Evolutionary conservation across 2,888 invertebrate species (phyloP), one percentile per base, ranked within the genome.

Genomic region (Boloria selene): DNA sequence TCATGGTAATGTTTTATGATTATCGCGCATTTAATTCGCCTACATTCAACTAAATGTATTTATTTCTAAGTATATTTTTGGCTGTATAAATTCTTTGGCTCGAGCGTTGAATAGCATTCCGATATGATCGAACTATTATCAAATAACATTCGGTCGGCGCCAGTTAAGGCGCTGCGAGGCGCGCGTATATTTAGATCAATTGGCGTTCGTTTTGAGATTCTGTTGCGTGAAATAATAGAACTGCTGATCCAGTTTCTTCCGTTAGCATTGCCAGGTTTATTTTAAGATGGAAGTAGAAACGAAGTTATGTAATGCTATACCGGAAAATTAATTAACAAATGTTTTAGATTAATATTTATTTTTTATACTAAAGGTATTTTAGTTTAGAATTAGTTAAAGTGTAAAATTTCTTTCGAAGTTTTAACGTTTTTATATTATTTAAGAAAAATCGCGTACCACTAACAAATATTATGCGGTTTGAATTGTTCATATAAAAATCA

Each of bases 171-270:
- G 50, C 47, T 50, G 52, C 51, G 16, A 42, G 38, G 71, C 84
- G 80, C 79, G 81, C 78, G 84, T 89, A 89, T 81, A 85, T 87
- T 86, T 88, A 88, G 86, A 61, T n/a, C 72, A 73, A 72, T 72
- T 71, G 78, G 79, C 73, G 70, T 80, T 77, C 71, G 76, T 78
- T 84, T 81, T 77, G 81, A 74, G 70, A 75, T 74, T 70, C 72
- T 71, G 78, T 87, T 86, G 83, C 85, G 83, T 83, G 77, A 83
- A 80, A 52, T 61, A 55, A 68, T 82, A 82, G 88, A 88, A 84
- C 81, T 71, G 66, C 65, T 72, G 79, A 69, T 77, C 76, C 69
- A 72, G 76, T 83, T 83, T 80, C 74, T 74, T 71, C 56, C 13
- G 31, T 22, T 18, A 26, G n/a, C 38, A 45, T 18, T 13, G 18